Evolutionary conservation across 1,140 invertebrate genomes (phyloP).

Genomic region (Pogonomyrmex barbatus): DNA sequence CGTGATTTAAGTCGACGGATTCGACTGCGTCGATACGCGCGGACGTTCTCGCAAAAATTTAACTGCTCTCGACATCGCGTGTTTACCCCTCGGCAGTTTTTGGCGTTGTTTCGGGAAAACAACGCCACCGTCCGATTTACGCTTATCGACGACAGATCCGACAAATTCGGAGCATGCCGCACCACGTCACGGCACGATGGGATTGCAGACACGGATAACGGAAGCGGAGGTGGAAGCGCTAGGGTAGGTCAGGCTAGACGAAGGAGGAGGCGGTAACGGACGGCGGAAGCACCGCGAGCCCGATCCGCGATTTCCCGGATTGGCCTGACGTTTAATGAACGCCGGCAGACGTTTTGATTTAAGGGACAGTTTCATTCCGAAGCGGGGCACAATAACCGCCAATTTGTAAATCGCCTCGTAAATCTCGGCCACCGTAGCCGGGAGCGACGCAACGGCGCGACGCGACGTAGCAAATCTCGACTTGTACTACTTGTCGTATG

Average conservation of each 20-base stretch:
- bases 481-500: conserved; percentile 70
- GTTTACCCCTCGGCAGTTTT: conserved; percentile 13
- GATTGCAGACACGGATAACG: conserved; percentile 48
- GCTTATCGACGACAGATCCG: conserved; percentile 69
- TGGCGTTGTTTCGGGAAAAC: conserved; percentile 75
- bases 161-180: conserved; percentile 60
- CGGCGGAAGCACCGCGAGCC: conserved; percentile 50
- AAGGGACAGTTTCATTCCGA: conserved; percentile 85
- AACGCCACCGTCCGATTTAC: conserved; percentile 73
- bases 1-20: conserved; percentile 33
- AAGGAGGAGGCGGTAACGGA: conserved; percentile 31
- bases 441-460: conserved; percentile 62
- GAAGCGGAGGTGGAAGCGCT: conserved; percentile 25
- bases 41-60: conserved; percentile 55
- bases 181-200: neutral
- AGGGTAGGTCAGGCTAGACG: neutral
- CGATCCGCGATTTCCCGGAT: conserved; percentile 79
- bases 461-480: conserved; percentile 4
- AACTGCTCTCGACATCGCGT: conserved; percentile 65
- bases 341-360: conserved; percentile 85
- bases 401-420: conserved; percentile 86
- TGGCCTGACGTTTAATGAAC: conserved; percentile 84
- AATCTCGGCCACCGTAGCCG: conserved; percentile 77
- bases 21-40: neutral
- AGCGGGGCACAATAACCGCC: conserved; percentile 85